These are phyloP conservation scores for Drosophila anomelani DNA, from an alignment of 2,888 invertebrate species.

Conservation along the genomic window DNA sequence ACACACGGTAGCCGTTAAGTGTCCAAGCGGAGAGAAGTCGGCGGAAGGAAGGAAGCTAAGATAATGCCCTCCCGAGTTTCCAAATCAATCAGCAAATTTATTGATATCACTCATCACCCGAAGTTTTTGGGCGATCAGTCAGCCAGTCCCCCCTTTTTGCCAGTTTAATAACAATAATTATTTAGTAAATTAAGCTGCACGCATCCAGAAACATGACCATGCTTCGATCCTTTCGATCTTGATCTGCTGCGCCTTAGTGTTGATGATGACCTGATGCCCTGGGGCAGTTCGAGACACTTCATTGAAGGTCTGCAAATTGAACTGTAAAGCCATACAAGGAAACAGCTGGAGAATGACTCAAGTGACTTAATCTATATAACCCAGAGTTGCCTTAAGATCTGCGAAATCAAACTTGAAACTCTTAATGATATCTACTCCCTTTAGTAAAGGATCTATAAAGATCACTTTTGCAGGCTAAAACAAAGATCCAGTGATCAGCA, in stretches of 20 bases:
- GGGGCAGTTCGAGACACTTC: conserved; percentile 1
- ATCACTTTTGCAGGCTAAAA: too few species aligned
- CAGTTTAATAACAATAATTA: conserved; percentile 83
- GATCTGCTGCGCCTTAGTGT: conserved; percentile 27
- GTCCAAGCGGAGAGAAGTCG: conserved; percentile 56
- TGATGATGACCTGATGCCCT: conserved; percentile 27
- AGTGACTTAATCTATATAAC: background rate
- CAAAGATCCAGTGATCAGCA: background rate
- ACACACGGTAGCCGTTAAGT: conserved; percentile 68
- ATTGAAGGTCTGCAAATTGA: conserved; percentile 2
- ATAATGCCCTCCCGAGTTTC: conserved; percentile 11
- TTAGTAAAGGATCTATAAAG: background rate
- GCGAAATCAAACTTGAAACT: background rate
- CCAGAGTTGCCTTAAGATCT: background rate
- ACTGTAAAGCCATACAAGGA: background rate
- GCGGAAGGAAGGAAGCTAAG: conserved; percentile 29
- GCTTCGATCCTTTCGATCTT: conserved; percentile 31
- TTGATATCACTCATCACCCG: conserved; percentile 52
- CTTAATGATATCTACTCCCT: background rate
- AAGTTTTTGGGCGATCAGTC: background rate
- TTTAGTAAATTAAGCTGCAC: conserved; percentile 81
- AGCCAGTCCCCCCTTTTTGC: conserved; percentile 1
- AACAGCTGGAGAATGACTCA: too few species aligned
- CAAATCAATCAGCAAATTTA: conserved; percentile 53
- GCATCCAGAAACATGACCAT: conserved; percentile 44